Evolutionary conservation across 2,113 vertebrate species (phyloP).

Genomic region (Heterotis niloticus): DNA sequence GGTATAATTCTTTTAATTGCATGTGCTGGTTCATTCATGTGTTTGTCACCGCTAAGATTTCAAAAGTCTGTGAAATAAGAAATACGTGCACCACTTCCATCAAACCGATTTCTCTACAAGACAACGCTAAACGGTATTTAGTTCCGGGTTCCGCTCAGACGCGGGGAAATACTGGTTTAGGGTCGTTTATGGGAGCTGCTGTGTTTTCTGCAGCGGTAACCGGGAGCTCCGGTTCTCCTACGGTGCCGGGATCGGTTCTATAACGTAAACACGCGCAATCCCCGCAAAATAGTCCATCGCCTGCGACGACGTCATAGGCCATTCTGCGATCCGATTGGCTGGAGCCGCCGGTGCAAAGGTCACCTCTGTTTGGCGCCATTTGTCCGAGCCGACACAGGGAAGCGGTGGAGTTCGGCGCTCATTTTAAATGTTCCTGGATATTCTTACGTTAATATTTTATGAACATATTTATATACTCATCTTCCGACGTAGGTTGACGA

Average conservation of each 20-base stretch:
- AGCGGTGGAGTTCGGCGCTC: not conserved
- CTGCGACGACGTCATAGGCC: not conserved
- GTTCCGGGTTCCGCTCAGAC: no score
- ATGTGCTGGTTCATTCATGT: no score
- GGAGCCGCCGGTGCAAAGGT: conserved; percentile 37
- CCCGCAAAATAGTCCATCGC: not conserved
- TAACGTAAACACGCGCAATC: no score
- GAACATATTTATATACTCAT: not conserved
- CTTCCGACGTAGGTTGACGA: not conserved
- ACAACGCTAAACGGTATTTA: no score
- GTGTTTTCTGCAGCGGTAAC: no score
- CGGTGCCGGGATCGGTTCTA: not conserved
- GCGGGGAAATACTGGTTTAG: no score
- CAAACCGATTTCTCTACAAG: no score
- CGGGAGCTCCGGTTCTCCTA: not conserved
- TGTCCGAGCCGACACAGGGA: not conserved
- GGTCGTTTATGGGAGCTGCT: no score
- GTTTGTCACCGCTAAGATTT: no score
- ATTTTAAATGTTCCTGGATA: conserved; percentile 10
- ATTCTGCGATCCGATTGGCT: conserved; percentile 48
- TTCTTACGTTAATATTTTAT: not conserved
- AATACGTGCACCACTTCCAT: no score
- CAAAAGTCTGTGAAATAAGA: no score
- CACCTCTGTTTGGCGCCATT: conserved; percentile 61
- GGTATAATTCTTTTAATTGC: no score